phyloP scores from a whole-genome alignment of 2,797 vertebrate genomes.

The Aselliscus stoliczkanus region DNA sequence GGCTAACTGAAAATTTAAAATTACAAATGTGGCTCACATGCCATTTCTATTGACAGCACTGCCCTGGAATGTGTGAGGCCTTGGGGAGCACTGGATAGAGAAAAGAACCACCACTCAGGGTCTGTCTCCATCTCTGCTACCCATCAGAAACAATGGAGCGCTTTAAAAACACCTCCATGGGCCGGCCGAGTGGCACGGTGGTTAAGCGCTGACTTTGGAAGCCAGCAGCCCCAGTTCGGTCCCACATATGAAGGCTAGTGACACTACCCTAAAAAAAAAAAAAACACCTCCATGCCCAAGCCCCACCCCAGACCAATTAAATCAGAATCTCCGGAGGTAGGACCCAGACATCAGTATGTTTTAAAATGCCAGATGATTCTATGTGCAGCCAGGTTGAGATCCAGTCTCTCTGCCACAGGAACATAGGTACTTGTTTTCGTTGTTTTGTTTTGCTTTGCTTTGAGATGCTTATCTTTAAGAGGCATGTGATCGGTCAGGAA shows the following conservation, averaged over 20 bases:
- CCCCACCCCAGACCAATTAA: not conserved
- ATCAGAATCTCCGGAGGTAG: not conserved
- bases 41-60: not conserved
- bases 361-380: not conserved
- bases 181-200: too few relatives aligned
- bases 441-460: not conserved
- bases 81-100: not conserved
- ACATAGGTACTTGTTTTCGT: not conserved
- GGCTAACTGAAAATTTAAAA: not conserved
- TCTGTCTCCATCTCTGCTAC: not conserved
- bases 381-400: not conserved
- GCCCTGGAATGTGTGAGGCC: not conserved
- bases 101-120: not conserved
- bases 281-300: not conserved
- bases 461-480: not conserved
- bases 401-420: not conserved
- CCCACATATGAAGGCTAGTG: too few relatives aligned
- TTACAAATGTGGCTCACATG: not conserved
- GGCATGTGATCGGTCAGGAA: not conserved
- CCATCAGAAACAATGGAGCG: not conserved
- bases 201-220: too few relatives aligned
- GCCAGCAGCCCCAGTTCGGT: too few relatives aligned
- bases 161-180: not conserved
- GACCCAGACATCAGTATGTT: not conserved
- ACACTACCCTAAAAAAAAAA: too few relatives aligned